A percentile compares a stretch with the other conserved stretches of the same genome.
phyloP scores from a whole-genome alignment of 2,113 vertebrate genomes.

The Furnarius figulus region DNA sequence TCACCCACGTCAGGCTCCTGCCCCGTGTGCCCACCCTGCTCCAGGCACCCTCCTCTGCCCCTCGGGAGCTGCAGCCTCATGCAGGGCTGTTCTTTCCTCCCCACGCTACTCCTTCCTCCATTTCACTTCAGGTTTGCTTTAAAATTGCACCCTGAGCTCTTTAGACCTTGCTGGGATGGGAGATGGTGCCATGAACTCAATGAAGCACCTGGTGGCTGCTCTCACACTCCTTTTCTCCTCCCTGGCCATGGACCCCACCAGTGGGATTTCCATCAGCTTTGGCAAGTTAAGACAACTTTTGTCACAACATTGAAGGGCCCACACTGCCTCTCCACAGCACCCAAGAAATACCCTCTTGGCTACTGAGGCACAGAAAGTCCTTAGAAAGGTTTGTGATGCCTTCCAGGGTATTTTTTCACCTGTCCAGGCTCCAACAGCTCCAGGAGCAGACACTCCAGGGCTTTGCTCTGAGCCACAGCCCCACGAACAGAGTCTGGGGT shows the following conservation, averaged over 20 bases:
- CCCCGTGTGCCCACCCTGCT: background rate
- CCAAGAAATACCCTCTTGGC: background rate
- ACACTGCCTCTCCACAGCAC: background rate
- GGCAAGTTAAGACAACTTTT: background rate
- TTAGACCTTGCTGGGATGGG: background rate
- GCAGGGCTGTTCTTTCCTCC: background rate
- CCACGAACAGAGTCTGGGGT: background rate
- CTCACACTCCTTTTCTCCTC: background rate
- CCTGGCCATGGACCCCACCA: background rate
- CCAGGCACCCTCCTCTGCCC: fast-evolving
- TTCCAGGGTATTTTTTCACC: background rate
- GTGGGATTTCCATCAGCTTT: background rate
- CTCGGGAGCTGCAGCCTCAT: fast-evolving
- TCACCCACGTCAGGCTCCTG: background rate
- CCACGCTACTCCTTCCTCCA: fast-evolving
- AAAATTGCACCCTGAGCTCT: background rate
- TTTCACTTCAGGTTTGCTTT: background rate
- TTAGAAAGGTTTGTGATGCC: background rate
- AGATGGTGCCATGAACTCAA: background rate
- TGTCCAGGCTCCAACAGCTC: background rate
- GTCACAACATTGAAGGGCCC: background rate
- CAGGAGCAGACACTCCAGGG: background rate
- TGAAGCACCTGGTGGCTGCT: background rate
- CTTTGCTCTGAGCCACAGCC: background rate
- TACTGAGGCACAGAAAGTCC: background rate